Conservation (phyloP, 2,113 vertebrate genomes). For the Lophotis ruficrista region DNA sequence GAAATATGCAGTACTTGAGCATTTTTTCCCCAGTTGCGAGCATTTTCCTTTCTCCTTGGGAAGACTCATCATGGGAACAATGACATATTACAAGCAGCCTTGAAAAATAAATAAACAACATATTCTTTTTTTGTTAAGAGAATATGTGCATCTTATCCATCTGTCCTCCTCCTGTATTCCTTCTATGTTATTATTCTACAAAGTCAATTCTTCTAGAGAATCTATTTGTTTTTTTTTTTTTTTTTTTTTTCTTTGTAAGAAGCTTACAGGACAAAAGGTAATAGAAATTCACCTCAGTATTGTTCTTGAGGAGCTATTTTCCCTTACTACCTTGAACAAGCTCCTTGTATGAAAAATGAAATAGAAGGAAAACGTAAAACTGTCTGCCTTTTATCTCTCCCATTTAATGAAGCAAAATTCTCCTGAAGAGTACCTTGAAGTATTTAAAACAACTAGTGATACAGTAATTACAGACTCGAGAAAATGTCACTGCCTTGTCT, state of each 20-base stretch:
- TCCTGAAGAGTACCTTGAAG: not conserved
- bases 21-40: not conserved
- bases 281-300: slow-evolving; percentile 55
- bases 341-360: not conserved
- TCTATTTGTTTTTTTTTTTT: slow-evolving; percentile 56
- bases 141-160: not conserved
- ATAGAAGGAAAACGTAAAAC: not conserved
- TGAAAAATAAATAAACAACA: slow-evolving; percentile 1
- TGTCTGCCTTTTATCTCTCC: not conserved
- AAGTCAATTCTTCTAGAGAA: slow-evolving; percentile 46
- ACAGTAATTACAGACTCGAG: not conserved
- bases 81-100: not conserved
- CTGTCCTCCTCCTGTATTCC: slow-evolving; percentile 26
- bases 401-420: not conserved
- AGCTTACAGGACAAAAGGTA: slow-evolving; percentile 67
- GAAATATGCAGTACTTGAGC: not conserved
- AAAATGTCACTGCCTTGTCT: not conserved
- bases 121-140: not conserved
- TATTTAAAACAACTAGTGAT: slow-evolving; percentile 26
- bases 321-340: slow-evolving; percentile 4
- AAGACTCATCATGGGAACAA: not conserved
- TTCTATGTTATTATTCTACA: slow-evolving; percentile 49
- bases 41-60: not conserved
- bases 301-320: slow-evolving; percentile 51
- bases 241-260: slow-evolving; percentile 1